Conservation (phyloP, 2,888 invertebrate genomes). For the Antitype chi region DNA sequence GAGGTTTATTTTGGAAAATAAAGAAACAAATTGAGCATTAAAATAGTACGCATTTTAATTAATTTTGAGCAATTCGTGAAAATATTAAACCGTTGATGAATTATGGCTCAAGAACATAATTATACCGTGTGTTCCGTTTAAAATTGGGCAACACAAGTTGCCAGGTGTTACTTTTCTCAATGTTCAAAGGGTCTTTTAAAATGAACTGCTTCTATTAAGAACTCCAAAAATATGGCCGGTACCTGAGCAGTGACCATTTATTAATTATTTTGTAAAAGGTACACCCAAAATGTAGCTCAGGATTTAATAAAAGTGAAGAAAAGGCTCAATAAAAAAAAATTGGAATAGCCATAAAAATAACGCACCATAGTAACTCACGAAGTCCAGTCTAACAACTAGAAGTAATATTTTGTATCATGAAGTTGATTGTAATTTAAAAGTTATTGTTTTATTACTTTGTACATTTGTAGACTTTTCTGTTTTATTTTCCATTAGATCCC, state of each 20-base stretch:
- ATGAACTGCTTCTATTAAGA: constrained; percentile 14
- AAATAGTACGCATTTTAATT: background rate
- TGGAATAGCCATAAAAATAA: background rate
- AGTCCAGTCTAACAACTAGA: background rate
- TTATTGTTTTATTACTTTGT: background rate
- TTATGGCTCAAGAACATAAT: constrained; percentile 11
- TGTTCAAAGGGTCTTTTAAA: constrained; percentile 28
- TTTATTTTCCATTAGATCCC: background rate
- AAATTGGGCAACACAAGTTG: constrained; percentile 8
- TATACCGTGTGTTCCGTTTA: background rate
- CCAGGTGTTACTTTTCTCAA: constrained; percentile 1
- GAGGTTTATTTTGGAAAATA: background rate
- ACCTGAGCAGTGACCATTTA: constrained; percentile 2
- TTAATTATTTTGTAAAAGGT: background rate
- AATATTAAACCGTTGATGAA: constrained; percentile 5
- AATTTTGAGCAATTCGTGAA: background rate
- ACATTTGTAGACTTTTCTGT: background rate
- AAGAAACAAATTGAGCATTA: background rate
- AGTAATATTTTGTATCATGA: constrained; percentile 1
- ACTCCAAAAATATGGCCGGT: constrained; percentile 10
- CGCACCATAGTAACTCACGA: background rate
- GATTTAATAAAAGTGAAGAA: background rate
- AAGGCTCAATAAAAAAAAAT: background rate
- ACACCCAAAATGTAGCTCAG: background rate
- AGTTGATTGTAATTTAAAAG: background rate